Base-by-base conservation (phyloP, 2,888 invertebrate genomes). In the Allophyes oxyacanthae region DNA sequence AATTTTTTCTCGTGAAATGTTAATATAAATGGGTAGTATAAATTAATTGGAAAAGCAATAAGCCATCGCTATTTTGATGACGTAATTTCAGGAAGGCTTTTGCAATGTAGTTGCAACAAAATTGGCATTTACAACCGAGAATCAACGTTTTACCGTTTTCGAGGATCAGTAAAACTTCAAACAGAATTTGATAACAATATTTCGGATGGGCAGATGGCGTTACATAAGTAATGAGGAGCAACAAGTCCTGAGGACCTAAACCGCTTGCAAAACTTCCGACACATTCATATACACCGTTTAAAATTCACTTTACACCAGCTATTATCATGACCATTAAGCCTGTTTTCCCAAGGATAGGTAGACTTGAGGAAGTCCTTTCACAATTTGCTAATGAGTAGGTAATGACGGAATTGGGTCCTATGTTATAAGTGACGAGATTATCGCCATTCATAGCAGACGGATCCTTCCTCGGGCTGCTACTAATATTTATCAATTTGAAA, bases 151-250 rank as follows among this genome's bases (percentile, higher is more conserved):
- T n/a, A 5, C 25, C 6, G 9, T 8, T 1, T 25, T 4, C 3
- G 10, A n/a, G 11, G 6, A 7, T 9, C 7, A 14, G 7, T 25
- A 25, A 10, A 25, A 20, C 20, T 52, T 41, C 14, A 52, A 67
- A 53, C 20, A 46, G 45, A 33, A 46, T 50, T 64, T 52, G 45
- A 55, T 40, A 13, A 13, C 38, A 14, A n/a, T 44, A 43, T 50
- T 57, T 40, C 10, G 28, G 51, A 11, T 26, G 15, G 40, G 36
- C 9, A 28, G 38, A 20, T 11, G 13, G 25, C 28, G 37, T 34
- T 71, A 44, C 53, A 53, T 65, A 48, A 57, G 44, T 57, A 67
- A 72, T 67, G 41, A 67, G 41, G 9, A 34, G 53, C 69, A 72
- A 69, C 72, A 69, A 72, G 68, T 68, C 25, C 38, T 40, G 54